phyloP scores from a whole-genome alignment of 2,113 vertebrate species.

The Brienomyrus longianalis region DNA sequence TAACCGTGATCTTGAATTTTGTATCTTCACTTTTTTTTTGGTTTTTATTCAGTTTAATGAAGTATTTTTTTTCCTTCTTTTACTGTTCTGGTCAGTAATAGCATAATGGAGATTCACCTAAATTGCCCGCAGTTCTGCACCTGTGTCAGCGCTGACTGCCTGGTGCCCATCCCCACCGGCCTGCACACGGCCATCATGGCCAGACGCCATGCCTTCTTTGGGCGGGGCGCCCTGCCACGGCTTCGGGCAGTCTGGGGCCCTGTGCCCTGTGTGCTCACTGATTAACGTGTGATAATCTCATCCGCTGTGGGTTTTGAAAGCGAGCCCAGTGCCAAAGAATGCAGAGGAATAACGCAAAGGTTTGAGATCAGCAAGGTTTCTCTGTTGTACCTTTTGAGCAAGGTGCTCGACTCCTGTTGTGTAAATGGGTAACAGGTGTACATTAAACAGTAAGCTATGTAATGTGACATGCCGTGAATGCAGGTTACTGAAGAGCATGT shows the following conservation, averaged over 20 bases:
- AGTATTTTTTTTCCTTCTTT: neutral
- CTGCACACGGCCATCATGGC: neutral
- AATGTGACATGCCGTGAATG: neutral
- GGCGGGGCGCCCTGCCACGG: neutral
- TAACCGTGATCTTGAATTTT: neutral
- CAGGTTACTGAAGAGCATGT: neutral
- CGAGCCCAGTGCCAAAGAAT: neutral
- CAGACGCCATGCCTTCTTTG: neutral
- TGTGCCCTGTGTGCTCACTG: neutral
- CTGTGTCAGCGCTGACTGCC: neutral
- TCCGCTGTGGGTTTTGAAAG: neutral
- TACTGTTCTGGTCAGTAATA: neutral
- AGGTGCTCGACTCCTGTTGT: neutral
- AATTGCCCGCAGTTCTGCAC: neutral
- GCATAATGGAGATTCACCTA: neutral
- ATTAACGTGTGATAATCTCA: neutral
- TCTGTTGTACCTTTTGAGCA: neutral
- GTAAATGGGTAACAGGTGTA: neutral
- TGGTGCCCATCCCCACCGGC: neutral
- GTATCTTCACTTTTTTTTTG: neutral
- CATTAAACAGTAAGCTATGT: neutral
- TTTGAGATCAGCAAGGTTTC: neutral
- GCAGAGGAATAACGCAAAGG: neutral
- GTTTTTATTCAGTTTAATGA: no score
- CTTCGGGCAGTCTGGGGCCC: neutral